Evolutionary conservation across 2,888 invertebrate species (phyloP).

Genomic region (Orthosia gothica): DNA sequence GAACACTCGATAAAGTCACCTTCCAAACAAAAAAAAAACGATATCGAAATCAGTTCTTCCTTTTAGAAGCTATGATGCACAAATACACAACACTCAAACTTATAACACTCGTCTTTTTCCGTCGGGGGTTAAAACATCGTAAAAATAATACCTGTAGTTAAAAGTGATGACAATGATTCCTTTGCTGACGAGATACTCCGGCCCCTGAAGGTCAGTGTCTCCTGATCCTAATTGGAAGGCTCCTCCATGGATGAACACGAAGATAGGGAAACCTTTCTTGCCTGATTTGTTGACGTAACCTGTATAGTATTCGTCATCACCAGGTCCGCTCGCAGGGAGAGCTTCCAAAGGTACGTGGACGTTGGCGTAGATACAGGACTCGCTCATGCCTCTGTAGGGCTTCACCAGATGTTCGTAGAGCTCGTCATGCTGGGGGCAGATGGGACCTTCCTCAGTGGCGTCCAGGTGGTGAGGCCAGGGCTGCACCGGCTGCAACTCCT

Average conservation of each 20-base stretch:
- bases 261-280: conserved; percentile 73
- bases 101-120: no score
- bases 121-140: no score
- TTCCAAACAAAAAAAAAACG: no score
- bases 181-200: conserved; percentile 73
- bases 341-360: conserved; percentile 69
- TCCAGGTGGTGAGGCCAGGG: conserved; percentile 87
- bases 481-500: conserved; percentile 68
- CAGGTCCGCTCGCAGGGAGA: conserved; percentile 17
- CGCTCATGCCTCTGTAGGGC: conserved; percentile 64
- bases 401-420: conserved; percentile 66
- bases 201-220: conserved; percentile 72
- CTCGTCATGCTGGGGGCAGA: conserved; percentile 90
- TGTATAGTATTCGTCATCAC: conserved; percentile 22
- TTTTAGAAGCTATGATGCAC: no score
- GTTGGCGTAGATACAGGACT: conserved; percentile 75
- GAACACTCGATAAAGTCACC: no score
- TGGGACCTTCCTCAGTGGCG: conserved; percentile 89
- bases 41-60: no score
- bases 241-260: conserved; percentile 84
- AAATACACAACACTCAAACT: no score
- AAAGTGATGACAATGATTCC: conserved; percentile 76
- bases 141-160: conserved; percentile 71
- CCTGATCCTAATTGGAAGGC: conserved; percentile 73
- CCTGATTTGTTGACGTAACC: conserved; percentile 18